A percentile compares a stretch with the other conserved stretches of the same genome.
Conservation (phyloP, 2,113 vertebrate genomes). For the Andinoacara biseriatus region DNA sequence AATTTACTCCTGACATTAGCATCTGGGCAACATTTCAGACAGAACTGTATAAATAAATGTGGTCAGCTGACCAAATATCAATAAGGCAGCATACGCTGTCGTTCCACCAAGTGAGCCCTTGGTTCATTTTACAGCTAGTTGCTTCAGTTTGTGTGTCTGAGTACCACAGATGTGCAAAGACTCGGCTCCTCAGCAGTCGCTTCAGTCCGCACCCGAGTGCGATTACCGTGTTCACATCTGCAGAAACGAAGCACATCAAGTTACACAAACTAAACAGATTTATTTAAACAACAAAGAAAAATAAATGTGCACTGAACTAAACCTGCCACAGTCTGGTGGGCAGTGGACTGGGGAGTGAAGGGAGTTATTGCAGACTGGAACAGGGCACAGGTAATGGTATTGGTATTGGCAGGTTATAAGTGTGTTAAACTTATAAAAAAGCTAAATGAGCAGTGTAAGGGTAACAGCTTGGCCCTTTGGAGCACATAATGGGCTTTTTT, state of each 20-base stretch:
- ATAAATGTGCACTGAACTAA: not conserved
- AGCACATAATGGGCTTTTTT: too few relatives aligned
- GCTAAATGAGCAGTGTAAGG: too few relatives aligned
- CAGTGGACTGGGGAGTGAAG: not conserved
- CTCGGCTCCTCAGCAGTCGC: not conserved
- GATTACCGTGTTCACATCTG: not conserved
- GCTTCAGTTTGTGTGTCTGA: not conserved
- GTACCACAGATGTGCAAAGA: not conserved
- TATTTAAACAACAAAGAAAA: not conserved
- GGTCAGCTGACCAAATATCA: too few relatives aligned
- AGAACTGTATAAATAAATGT: too few relatives aligned
- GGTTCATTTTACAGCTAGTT: fast-evolving
- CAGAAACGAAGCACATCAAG: not conserved
- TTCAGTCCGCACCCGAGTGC: not conserved
- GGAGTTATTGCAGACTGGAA: not conserved
- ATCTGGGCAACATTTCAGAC: too few relatives aligned
- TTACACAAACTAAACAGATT: not conserved
- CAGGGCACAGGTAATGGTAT: fast-evolving
- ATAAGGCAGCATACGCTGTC: too few relatives aligned
- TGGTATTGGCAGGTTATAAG: not conserved
- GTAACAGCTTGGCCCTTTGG: too few relatives aligned
- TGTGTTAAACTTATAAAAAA: fast-evolving
- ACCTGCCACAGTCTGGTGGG: not conserved
- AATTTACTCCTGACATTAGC: not conserved
- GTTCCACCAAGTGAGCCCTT: not conserved